Conservation (phyloP, 2,888 invertebrate genomes). For the Parelbella ahira region DNA sequence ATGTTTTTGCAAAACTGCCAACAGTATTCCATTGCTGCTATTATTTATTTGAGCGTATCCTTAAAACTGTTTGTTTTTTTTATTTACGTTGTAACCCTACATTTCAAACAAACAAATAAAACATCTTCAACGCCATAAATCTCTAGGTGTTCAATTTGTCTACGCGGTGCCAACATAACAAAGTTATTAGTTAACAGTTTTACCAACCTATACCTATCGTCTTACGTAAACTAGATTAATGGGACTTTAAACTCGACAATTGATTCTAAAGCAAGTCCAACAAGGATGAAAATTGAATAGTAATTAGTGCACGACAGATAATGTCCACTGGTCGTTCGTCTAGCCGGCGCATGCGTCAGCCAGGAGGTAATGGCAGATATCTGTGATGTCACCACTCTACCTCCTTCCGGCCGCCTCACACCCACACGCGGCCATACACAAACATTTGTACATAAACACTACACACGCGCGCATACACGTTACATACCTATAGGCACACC, state of each 20-base stretch:
- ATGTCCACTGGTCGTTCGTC: constrained; percentile 22
- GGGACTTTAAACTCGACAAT: not conserved
- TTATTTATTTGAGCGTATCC: constrained; percentile 34
- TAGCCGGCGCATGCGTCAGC: constrained; percentile 32
- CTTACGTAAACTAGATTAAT: constrained; percentile 1
- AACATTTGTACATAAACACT: no score
- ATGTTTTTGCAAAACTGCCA: constrained; percentile 45
- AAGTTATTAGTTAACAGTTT: not conserved
- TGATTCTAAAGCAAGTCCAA: not conserved
- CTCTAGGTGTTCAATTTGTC: no score
- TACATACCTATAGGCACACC: no score
- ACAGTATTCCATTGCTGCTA: constrained; percentile 30
- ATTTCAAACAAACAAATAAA: constrained; percentile 4
- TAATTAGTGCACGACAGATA: constrained; percentile 14
- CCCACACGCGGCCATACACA: constrained; percentile 19
- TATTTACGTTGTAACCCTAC: constrained; percentile 39
- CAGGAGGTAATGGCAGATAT: constrained; percentile 37
- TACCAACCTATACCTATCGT: not conserved
- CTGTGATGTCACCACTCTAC: constrained; percentile 45
- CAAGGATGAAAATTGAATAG: constrained; percentile 15
- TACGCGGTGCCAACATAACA: not conserved
- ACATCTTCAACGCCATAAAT: constrained; percentile 12
- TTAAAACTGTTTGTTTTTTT: constrained; percentile 31
- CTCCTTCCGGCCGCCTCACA: constrained; percentile 28
- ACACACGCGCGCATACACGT: constrained; percentile 10